phyloP scores from a whole-genome alignment of 2,888 invertebrate genomes.

The Acronicta leporina region DNA sequence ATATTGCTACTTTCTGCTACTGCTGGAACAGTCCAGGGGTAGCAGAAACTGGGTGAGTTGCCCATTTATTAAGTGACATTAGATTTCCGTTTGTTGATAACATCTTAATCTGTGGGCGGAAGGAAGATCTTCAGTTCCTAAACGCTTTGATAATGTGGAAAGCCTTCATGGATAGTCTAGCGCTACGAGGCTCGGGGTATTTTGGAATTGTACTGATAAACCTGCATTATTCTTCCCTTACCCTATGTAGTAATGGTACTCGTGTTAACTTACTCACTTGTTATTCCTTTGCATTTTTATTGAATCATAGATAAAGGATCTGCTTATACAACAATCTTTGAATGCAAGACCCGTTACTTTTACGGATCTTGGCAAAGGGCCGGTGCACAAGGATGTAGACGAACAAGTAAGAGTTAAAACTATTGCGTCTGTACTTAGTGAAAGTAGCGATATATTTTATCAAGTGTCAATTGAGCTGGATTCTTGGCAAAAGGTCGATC shows the following conservation, averaged over 20 bases:
- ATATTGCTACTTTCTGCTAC: not conserved
- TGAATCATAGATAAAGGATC: constrained; percentile 21
- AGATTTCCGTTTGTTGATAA: not conserved
- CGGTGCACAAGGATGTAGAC: constrained; percentile 9
- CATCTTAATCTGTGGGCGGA: too few relatives aligned
- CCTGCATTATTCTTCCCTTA: too few relatives aligned
- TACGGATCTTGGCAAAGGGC: constrained; percentile 38
- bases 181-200: too few relatives aligned
- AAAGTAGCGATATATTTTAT: constrained; percentile 33
- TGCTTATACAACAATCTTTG: constrained; percentile 20
- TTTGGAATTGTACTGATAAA: too few relatives aligned
- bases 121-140: too few relatives aligned
- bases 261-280: not conserved
- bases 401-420: constrained; percentile 26
- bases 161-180: too few relatives aligned
- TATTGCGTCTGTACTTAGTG: constrained; percentile 15
- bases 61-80: not conserved
- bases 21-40: too few relatives aligned
- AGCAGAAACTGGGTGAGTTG: too few relatives aligned
- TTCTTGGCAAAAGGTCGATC: constrained; percentile 36
- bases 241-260: too few relatives aligned
- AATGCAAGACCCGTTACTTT: constrained; percentile 27
- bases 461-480: constrained; percentile 14
- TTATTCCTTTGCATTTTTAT: constrained; percentile 1
- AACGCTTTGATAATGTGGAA: too few relatives aligned